Percentiles rank a stretch among this genome's conserved stretches.
Conservation (phyloP, 1,140 invertebrate species). For the Drosophila chauvacae region DNA sequence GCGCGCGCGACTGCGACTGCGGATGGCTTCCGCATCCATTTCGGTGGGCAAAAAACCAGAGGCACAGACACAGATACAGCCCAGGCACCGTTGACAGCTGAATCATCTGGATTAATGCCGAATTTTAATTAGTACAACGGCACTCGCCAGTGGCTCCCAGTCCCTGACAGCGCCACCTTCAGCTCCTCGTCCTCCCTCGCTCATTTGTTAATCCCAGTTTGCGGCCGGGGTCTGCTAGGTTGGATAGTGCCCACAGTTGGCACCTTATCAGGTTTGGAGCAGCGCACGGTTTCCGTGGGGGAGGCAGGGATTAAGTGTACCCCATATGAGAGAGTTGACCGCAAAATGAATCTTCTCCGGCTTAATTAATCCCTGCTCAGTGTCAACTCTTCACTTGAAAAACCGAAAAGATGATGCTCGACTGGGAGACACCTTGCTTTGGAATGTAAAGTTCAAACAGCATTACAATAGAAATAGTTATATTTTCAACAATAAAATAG, state of each 20-base stretch:
- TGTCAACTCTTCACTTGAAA: slow-evolving; percentile 24
- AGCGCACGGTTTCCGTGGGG: slow-evolving; percentile 35
- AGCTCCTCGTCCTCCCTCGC: background rate
- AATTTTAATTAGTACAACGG: slow-evolving; percentile 83
- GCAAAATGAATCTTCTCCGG: slow-evolving; percentile 61
- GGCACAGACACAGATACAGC: slow-evolving; percentile 4
- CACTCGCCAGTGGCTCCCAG: slow-evolving; percentile 20
- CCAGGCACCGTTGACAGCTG: slow-evolving; percentile 70
- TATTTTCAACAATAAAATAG: background rate
- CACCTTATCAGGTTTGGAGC: slow-evolving; percentile 70
- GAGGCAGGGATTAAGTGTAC: slow-evolving; percentile 9
- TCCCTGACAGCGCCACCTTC: background rate
- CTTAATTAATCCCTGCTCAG: slow-evolving; percentile 71
- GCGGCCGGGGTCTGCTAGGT: slow-evolving; percentile 28
- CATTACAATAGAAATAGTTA: background rate
- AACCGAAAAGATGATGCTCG: background rate
- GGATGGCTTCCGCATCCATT: slow-evolving; percentile 52
- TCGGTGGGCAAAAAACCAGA: slow-evolving; percentile 32
- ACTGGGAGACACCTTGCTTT: slow-evolving; percentile 5
- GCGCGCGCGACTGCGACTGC: slow-evolving; percentile 51
- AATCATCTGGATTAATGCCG: slow-evolving; percentile 83
- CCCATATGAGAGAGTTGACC: slow-evolving; percentile 18
- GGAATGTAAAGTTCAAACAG: background rate
- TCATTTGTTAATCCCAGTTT: slow-evolving; percentile 64
- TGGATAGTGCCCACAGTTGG: slow-evolving; percentile 74